phyloP scores from a whole-genome alignment of 2,888 invertebrate genomes.

The Danaus chrysippus region DNA sequence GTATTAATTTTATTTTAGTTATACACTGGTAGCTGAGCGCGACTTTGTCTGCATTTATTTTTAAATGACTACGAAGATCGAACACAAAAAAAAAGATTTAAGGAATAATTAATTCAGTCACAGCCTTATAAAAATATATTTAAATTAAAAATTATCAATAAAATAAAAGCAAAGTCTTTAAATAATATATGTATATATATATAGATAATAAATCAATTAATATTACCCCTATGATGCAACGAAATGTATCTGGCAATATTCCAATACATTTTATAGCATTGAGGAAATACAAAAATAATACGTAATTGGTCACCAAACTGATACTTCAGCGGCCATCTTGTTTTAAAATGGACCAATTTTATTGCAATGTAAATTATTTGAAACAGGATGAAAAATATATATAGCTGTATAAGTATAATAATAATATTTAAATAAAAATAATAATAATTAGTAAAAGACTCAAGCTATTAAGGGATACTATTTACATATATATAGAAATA shows the following conservation, averaged over 20 bases:
- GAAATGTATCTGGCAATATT: conserved; percentile 34
- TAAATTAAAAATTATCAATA: too few relatives aligned
- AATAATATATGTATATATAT: not conserved
- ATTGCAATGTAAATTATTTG: not conserved
- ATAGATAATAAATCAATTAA: not conserved
- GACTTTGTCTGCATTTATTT: not conserved
- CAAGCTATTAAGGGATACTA: too few relatives aligned
- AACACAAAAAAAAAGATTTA: too few relatives aligned
- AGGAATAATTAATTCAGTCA: too few relatives aligned
- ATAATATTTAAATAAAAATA: not conserved
- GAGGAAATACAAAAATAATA: conserved; percentile 51
- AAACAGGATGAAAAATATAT: too few relatives aligned
- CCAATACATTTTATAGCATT: conserved; percentile 46
- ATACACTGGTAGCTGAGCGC: not conserved
- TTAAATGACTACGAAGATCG: too few relatives aligned
- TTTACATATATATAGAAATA: too few relatives aligned
- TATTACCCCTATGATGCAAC: conserved; percentile 7
- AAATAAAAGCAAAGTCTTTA: too few relatives aligned
- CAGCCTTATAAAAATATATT: too few relatives aligned
- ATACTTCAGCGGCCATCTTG: conserved; percentile 26
- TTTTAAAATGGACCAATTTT: too few relatives aligned
- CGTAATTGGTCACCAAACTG: conserved; percentile 23
- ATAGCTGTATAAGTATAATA: not conserved
- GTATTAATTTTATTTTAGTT: not conserved
- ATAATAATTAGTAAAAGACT: too few relatives aligned